Percentiles rank a stretch among this genome's conserved stretches.
Conservation (phyloP, 2,113 vertebrate genomes). For the Bombycilla garrulus region DNA sequence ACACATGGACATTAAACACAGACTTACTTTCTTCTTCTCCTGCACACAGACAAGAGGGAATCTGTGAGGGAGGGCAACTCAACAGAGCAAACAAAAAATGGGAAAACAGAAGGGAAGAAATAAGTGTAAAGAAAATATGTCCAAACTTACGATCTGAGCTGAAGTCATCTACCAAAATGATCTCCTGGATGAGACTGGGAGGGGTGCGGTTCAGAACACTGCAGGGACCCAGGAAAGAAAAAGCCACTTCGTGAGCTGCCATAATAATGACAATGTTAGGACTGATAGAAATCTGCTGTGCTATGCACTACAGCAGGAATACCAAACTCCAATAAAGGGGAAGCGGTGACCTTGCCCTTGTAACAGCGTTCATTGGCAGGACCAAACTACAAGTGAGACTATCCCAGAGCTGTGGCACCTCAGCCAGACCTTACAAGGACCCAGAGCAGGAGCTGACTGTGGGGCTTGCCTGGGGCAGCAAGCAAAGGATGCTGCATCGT, state of each 20-base stretch:
- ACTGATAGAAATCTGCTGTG: background rate
- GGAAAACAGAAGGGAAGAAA: background rate
- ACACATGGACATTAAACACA: background rate
- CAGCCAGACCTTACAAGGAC: background rate
- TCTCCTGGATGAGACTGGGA: conserved; percentile 88
- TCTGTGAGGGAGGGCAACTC: background rate
- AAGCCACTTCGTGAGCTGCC: background rate
- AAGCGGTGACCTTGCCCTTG: background rate
- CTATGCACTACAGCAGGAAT: background rate
- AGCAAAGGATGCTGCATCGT: background rate
- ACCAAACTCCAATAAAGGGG: background rate
- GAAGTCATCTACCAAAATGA: conserved; percentile 97
- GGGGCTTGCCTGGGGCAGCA: background rate
- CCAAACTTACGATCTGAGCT: conserved; percentile 90
- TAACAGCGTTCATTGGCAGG: background rate
- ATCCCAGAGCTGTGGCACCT: background rate
- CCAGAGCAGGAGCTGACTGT: background rate
- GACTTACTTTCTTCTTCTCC: background rate
- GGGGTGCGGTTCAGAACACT: conserved; percentile 93
- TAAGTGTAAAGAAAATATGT: background rate
- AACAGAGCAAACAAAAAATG: background rate
- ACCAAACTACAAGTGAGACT: background rate
- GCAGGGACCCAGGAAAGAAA: background rate
- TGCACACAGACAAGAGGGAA: background rate
- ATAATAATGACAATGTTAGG: background rate